phyloP scores from a whole-genome alignment of 2,888 invertebrate genomes.

The Melieria omissa region DNA sequence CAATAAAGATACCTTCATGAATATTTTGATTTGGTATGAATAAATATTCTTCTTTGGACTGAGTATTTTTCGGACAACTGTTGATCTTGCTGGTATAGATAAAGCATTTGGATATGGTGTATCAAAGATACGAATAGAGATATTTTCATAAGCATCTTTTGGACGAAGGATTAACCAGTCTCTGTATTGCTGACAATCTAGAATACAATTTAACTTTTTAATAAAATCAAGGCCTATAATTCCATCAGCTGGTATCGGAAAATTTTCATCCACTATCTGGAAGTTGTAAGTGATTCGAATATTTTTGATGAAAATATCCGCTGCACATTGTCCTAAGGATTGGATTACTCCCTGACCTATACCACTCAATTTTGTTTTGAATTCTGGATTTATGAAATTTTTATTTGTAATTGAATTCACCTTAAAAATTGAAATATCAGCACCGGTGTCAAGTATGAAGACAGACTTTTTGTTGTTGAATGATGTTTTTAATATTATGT shows the following conservation, averaged over 20 bases:
- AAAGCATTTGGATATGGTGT: background rate
- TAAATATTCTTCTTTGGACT: constrained; percentile 6
- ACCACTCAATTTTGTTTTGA: constrained; percentile 12
- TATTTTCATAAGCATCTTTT: background rate
- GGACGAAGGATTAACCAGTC: constrained; percentile 2
- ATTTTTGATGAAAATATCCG: background rate
- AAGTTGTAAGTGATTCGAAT: background rate
- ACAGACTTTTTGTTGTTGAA: background rate
- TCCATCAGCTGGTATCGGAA: constrained; percentile 1
- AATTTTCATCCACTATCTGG: constrained; percentile 11
- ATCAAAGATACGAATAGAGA: background rate
- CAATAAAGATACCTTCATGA: background rate
- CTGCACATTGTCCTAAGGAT: constrained; percentile 12
- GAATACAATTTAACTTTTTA: constrained; percentile 9
- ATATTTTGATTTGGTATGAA: background rate
- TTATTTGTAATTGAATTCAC: constrained; percentile 12
- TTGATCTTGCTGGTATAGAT: background rate
- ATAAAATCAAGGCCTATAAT: constrained; percentile 9
- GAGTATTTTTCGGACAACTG: background rate
- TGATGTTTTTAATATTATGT: constrained; percentile 9
- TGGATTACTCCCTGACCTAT: constrained; percentile 24
- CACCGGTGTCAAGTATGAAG: constrained; percentile 18
- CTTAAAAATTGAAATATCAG: constrained; percentile 25
- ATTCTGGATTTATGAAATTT: background rate
- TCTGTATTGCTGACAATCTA: background rate